phyloP scores from a whole-genome alignment of 2,888 invertebrate genomes.

The Cactoblastis cactorum region DNA sequence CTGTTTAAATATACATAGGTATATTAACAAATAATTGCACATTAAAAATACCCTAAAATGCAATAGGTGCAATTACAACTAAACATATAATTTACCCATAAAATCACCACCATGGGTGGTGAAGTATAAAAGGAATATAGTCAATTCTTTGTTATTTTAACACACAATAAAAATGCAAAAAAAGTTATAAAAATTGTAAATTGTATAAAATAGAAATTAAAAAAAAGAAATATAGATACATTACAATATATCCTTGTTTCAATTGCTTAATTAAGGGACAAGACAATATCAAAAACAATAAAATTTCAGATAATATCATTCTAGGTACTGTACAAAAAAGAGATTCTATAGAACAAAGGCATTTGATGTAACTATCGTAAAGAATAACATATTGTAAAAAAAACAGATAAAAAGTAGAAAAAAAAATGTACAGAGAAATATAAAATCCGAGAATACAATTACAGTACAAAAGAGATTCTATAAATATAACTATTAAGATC shows the following conservation, averaged over 20 bases:
- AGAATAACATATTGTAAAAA: too few species aligned
- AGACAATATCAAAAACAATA: neutral
- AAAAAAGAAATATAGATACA: conserved; percentile 4
- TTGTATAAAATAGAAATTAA: conserved; percentile 1
- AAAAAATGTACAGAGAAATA: too few species aligned
- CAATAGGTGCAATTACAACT: neutral
- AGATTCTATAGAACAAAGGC: too few species aligned
- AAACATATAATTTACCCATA: neutral
- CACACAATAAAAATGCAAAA: conserved; percentile 2
- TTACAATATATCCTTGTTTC: neutral
- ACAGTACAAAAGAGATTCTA: too few species aligned
- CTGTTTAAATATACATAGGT: neutral
- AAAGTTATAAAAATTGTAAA: conserved; percentile 4
- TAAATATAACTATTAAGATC: too few species aligned
- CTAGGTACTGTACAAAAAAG: too few species aligned
- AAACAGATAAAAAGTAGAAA: too few species aligned
- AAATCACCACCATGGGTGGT: neutral
- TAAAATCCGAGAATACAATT: too few species aligned
- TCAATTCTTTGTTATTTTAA: neutral
- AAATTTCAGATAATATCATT: too few species aligned
- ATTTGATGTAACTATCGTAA: too few species aligned
- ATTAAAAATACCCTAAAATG: neutral
- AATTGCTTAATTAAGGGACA: neutral
- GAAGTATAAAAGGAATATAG: neutral
- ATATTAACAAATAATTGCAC: neutral